Base-by-base conservation (phyloP, 2,888 invertebrate genomes). In the Latheticus oryzae region DNA sequence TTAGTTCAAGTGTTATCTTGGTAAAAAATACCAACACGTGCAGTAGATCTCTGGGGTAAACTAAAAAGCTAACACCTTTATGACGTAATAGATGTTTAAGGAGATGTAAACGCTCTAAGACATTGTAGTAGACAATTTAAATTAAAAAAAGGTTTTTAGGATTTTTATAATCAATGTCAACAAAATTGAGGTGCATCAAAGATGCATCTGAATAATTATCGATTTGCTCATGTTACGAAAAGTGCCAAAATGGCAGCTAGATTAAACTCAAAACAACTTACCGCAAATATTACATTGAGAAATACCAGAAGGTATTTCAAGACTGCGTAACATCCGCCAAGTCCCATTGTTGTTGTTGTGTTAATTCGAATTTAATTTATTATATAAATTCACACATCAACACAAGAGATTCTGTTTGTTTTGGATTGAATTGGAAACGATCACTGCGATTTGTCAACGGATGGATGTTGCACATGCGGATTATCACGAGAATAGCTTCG, bases 261-360 rank as follows among this genome's bases (percentile, higher is more conserved):
- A 16, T 24, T 19, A 35, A 7, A 32, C 11, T 7, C 12, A 40
- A 51, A 48, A 51, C 16, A 19, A 78, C 87, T 87, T 81, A 90
- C 90, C 87, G 87, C 83, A 80, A 89, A 88, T 74, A 90, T 80
- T 54, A 89, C 81, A 76, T 88, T 90, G 70, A 89, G 83, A 62
- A 89, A 78, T 63, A 90, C 85, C 70, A 90, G 83, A 67, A 89
- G 80, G 77, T 85, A 88, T 77, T 89, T 89, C 79, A 88, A 83
- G 69, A 87, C 77, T 51, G 84, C 84, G 76, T 87, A 88, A 79
- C 89, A 90, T 64, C 87, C 85, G 63, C 85, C 84, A 77, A 88
- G 81, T 70, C 86, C 86, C 88, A 88, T 88, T 64, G 66, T 79
- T 40, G 8, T 16, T 5, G 23, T 33, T n/a, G 5, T 32, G 11